These are phyloP conservation scores for Labeo catla DNA, from an alignment of 2,113 vertebrate species.

Conservation along the genomic window DNA sequence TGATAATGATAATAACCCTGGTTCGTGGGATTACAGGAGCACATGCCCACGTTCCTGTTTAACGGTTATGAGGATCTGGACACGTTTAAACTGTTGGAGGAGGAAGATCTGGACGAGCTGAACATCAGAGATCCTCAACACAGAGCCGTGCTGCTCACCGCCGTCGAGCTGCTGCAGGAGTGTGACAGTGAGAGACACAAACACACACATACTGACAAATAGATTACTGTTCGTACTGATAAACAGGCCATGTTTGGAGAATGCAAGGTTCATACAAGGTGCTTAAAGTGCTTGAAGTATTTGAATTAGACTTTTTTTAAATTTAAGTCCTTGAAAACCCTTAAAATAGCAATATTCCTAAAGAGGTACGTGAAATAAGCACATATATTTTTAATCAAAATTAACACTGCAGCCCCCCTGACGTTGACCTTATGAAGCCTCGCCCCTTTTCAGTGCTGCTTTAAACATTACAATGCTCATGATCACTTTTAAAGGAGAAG, in stretches of 20 bases:
- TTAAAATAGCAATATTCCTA: no score
- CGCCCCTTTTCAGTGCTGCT: no score
- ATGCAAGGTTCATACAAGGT: no score
- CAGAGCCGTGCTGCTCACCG: constrained; percentile 90
- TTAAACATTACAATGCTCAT: no score
- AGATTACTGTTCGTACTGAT: not conserved
- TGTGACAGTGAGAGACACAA: constrained; percentile 85
- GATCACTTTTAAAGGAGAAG: no score
- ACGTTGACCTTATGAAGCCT: no score
- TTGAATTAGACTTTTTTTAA: no score
- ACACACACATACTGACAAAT: constrained; percentile 11
- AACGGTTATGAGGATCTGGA: constrained; percentile 97
- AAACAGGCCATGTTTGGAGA: not conserved
- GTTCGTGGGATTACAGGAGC: constrained; percentile 78
- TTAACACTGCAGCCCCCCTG: no score
- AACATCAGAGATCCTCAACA: constrained; percentile 91
- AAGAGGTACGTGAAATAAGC: no score
- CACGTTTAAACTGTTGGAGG: constrained; percentile 94
- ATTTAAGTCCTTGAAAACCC: no score
- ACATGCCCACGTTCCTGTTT: constrained; percentile 95
- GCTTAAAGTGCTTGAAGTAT: no score
- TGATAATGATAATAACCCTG: not conserved
- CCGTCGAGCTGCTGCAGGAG: constrained; percentile 94
- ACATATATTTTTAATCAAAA: no score
- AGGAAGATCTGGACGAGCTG: constrained; percentile 95